Evolutionary conservation across 1,140 invertebrate genomes (phyloP), one percentile per base, ranked within the genome.

Genomic region (Megalonaias nervosa): DNA sequence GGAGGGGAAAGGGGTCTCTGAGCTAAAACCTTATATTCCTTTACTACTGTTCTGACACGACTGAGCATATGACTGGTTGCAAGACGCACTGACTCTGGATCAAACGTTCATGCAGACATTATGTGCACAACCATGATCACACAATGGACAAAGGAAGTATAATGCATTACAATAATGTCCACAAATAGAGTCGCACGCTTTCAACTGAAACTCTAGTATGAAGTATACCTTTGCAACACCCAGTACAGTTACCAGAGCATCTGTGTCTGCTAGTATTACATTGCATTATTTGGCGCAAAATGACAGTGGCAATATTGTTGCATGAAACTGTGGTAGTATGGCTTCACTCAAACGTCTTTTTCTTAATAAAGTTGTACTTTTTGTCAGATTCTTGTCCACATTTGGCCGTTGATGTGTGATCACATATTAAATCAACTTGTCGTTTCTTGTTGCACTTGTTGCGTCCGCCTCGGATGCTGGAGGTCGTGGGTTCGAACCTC

Each of bases 11-110:
- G n/a, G n/a, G n/a, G n/a, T n/a, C n/a, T n/a, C n/a, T n/a, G n/a
- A n/a, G n/a, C n/a, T n/a, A n/a, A n/a, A n/a, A n/a, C n/a, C n/a
- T n/a, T n/a, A n/a, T n/a, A n/a, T n/a, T n/a, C n/a, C n/a, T n/a
- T n/a, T n/a, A n/a, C n/a, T n/a, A n/a, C n/a, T n/a, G n/a, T n/a
- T n/a, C n/a, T n/a, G n/a, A n/a, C n/a, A n/a, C n/a, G n/a, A n/a
- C n/a, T n/a, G n/a, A 1, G n/a, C 1, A 70, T 86, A 89, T 57
- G 61, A 71, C 70, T 94, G 93, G 80, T 90, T 87, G 78, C 94
- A 95, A 0, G 87, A 84, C 4, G 79, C 85, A 87, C 94, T 95
- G 2, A 92, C 91, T 58, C 90, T 88, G 6, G 93, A 93, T 87
- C 94, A 95, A 56, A 84, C 78, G 19, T 91, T 88, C 0, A 75